phyloP scores from a whole-genome alignment of 1,140 invertebrate genomes.

The Ooceraea biroi region DNA sequence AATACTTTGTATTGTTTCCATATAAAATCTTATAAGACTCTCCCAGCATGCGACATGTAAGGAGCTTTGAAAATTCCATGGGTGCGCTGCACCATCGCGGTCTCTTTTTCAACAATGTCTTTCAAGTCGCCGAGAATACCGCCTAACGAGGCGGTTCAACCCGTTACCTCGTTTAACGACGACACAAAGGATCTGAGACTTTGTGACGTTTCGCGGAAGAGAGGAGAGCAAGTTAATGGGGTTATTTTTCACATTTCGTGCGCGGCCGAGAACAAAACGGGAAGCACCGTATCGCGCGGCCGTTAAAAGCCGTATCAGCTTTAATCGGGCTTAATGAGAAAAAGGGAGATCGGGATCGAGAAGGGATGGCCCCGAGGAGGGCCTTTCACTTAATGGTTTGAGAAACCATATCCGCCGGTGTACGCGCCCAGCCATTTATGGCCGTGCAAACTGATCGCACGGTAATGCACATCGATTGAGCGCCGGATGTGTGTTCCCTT shows the following conservation, averaged over 20 bases:
- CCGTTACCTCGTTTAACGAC: slow-evolving; percentile 29
- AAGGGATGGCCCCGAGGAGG: too few relatives aligned
- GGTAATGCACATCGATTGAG: slow-evolving; percentile 32
- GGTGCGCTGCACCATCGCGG: background rate
- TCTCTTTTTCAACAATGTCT: slow-evolving; percentile 39
- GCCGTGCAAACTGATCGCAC: slow-evolving; percentile 33
- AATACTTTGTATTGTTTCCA: background rate
- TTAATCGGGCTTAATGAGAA: slow-evolving; percentile 2
- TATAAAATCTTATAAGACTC: background rate
- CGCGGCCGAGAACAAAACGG: background rate
- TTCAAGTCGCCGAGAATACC: slow-evolving; percentile 16
- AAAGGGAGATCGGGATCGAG: slow-evolving; percentile 19
- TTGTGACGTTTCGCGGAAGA: slow-evolving; percentile 32
- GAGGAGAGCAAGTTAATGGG: slow-evolving; percentile 16
- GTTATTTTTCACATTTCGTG: slow-evolving; percentile 38
- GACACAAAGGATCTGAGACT: slow-evolving; percentile 14
- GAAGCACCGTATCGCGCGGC: background rate
- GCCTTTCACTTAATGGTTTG: slow-evolving; percentile 50
- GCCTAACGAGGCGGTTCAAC: slow-evolving; percentile 41
- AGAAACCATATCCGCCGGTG: slow-evolving; percentile 30
- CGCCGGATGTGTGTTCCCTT: background rate
- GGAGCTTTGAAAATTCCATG: slow-evolving; percentile 27
- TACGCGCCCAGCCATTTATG: slow-evolving; percentile 31
- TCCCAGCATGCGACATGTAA: background rate
- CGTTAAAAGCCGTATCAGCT: slow-evolving; percentile 9